Evolutionary conservation across 2,797 vertebrate genomes (phyloP), one percentile per base, ranked within the genome.

Genomic region (Poecilia velifera): DNA sequence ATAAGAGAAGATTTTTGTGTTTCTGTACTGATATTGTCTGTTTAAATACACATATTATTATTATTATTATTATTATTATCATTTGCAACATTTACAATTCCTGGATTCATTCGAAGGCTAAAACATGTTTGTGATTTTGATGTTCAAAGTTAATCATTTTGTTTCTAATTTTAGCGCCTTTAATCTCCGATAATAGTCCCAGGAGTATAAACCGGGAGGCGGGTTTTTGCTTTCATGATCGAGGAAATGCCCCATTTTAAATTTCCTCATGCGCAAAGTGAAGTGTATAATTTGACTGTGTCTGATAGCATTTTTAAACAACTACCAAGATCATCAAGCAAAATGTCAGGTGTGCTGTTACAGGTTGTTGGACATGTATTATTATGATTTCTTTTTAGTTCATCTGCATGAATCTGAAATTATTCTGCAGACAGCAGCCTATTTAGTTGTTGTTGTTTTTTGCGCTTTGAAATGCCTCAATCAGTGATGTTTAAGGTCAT

Each of bases 241-340:
- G 81, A 59, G 73, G 73, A 81, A 87, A 85, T 82, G 31, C n/a
- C 59, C 80, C 2, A 62, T 82, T 86, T 71, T 74, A n/a, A 28
- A 34, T 46, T 76, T 64, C 12, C 14, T 34, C 62, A 80, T 74
- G 36, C 74, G 73, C 72, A 72, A 72, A 72, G 20, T 82, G 70
- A 16, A 81, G 39, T 46, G 53, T 31, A 76, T 41, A 14, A 62
- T 79, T 72, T 68, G 39, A 43, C 66, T 41, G 16, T 55, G 51
- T 51, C n/a, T 53, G 59, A 76, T 36, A 22, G 20, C 0, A 70
- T 53, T 82, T 59, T 9, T 43, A 31, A 13, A 25, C 49, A 76
- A 71, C 68, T 25, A 49, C 53, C 31, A 66, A 34, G 36, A 34
- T 76, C n/a, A 46, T n/a, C 6, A 28, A 36, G 41, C 14, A 71